A percentile compares a stretch with the other conserved stretches of the same genome.
These are phyloP conservation scores for Macrosiphum euphorbiae DNA, from an alignment of 2,888 invertebrate species.

Conservation along the genomic window DNA sequence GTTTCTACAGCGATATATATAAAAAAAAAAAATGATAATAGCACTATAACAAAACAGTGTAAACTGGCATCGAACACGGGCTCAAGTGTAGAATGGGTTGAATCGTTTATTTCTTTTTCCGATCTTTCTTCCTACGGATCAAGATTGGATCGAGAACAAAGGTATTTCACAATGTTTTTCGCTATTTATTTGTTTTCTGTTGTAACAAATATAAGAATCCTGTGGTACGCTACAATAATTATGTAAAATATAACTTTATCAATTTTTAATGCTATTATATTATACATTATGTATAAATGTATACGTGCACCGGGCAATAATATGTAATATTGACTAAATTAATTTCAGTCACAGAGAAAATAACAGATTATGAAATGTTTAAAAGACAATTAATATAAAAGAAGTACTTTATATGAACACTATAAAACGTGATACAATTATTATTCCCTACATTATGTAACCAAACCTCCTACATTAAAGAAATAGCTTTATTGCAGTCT, in stretches of 20 bases:
- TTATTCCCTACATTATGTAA: constrained; percentile 8
- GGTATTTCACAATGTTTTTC: constrained; percentile 12
- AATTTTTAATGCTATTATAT: not conserved
- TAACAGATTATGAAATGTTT: constrained; percentile 6
- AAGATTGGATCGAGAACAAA: not conserved
- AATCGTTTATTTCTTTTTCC: constrained; percentile 23
- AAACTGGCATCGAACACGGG: not conserved
- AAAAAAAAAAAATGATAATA: not conserved
- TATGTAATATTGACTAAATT: constrained; percentile 14
- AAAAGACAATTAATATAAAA: constrained; percentile 1
- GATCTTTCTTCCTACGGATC: constrained; percentile 36
- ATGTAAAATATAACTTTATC: not conserved
- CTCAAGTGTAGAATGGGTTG: not conserved
- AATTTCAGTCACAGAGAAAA: not conserved
- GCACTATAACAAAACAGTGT: not conserved
- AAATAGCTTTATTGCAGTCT: not conserved
- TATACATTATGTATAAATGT: not conserved
- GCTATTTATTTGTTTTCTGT: constrained; percentile 5
- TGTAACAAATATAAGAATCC: not conserved
- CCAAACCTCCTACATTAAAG: not conserved
- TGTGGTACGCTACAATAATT: not conserved
- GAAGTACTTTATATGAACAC: not conserved
- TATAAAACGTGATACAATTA: not conserved
- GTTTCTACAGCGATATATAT: not conserved
- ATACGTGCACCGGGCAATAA: not conserved